phyloP scores from a whole-genome alignment of 2,797 vertebrate genomes.

The Parambassis ranga region DNA sequence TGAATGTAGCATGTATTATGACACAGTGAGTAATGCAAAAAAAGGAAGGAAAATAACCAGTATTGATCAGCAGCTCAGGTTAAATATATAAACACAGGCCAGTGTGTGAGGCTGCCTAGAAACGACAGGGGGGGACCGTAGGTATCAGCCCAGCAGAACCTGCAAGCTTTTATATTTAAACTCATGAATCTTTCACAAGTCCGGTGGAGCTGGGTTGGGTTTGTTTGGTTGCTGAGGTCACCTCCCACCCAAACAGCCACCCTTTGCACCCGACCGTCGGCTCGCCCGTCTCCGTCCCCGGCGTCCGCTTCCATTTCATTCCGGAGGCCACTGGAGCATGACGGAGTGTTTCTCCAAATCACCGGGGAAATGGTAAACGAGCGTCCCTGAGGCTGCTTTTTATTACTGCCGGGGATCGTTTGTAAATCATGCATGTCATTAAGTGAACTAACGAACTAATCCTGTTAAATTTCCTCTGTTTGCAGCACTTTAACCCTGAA shows the following conservation, averaged over 20 bases:
- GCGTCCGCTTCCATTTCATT: slow-evolving; percentile 60
- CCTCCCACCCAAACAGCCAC: slow-evolving; percentile 29
- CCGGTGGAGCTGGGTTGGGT: slow-evolving; percentile 20
- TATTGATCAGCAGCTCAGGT: background rate
- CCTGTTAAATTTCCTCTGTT: too few species aligned
- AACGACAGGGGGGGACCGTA: background rate
- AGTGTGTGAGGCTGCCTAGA: background rate
- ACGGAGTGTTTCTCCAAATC: slow-evolving; percentile 46
- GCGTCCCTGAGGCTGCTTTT: slow-evolving; percentile 18
- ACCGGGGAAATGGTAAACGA: slow-evolving; percentile 11
- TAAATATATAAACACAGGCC: background rate
- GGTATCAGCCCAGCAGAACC: background rate
- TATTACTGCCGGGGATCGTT: background rate
- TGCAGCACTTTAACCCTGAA: background rate
- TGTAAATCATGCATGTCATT: slow-evolving; percentile 38
- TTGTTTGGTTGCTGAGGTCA: slow-evolving; percentile 20
- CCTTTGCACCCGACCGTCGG: background rate
- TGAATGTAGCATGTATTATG: too few species aligned
- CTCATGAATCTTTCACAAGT: slow-evolving; percentile 70
- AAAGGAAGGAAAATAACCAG: too few species aligned
- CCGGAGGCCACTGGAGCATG: slow-evolving; percentile 62
- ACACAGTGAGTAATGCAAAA: too few species aligned
- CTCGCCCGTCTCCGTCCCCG: slow-evolving; percentile 9
- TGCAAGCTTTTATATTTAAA: slow-evolving; percentile 51
- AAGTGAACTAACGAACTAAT: slow-evolving; percentile 2